Percentiles rank a stretch among this genome's conserved stretches.
Evolutionary conservation across 2,797 vertebrate species (phyloP).

Genomic region (Anas bahamensis): DNA sequence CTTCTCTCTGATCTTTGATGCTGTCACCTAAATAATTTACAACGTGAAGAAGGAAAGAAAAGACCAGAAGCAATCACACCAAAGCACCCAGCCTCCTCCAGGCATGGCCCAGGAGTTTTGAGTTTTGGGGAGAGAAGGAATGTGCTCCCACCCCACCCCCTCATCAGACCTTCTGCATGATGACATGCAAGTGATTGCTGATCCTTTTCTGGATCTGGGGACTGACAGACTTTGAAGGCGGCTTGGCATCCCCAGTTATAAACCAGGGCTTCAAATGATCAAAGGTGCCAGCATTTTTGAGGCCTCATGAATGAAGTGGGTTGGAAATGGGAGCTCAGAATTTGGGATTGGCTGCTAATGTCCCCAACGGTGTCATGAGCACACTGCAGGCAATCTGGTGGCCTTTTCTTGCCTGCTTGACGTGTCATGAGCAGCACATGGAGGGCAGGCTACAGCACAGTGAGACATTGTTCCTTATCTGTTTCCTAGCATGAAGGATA

Average conservation of each 20-base stretch:
- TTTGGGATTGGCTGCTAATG: not conserved
- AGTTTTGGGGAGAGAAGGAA: conserved; percentile 25
- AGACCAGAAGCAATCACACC: conserved; percentile 59
- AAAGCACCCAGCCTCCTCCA: conserved; percentile 38
- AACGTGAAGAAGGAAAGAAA: conserved; percentile 57
- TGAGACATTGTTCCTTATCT: not conserved
- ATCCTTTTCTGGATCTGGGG: conserved; percentile 49
- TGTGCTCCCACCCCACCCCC: not conserved
- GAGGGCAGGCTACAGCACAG: not conserved
- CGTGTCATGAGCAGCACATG: not conserved
- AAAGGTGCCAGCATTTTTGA: conserved; percentile 30
- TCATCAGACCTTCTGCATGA: not conserved
- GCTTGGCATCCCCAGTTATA: conserved; percentile 51
- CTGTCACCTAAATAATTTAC: conserved; percentile 68
- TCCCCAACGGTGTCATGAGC: not conserved
- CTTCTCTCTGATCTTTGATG: conserved; percentile 55
- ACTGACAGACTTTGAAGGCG: conserved; percentile 65
- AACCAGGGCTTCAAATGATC: conserved; percentile 48
- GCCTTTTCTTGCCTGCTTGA: conserved; percentile 4
- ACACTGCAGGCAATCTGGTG: conserved; percentile 11
- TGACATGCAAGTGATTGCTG: conserved; percentile 54
- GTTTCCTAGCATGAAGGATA: not conserved
- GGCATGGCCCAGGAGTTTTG: not conserved
- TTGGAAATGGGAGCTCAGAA: conserved; percentile 20
- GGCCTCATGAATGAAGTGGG: not conserved